Evolutionary conservation across 2,113 vertebrate genomes (phyloP).

Genomic region (Ariopsis seemanni): DNA sequence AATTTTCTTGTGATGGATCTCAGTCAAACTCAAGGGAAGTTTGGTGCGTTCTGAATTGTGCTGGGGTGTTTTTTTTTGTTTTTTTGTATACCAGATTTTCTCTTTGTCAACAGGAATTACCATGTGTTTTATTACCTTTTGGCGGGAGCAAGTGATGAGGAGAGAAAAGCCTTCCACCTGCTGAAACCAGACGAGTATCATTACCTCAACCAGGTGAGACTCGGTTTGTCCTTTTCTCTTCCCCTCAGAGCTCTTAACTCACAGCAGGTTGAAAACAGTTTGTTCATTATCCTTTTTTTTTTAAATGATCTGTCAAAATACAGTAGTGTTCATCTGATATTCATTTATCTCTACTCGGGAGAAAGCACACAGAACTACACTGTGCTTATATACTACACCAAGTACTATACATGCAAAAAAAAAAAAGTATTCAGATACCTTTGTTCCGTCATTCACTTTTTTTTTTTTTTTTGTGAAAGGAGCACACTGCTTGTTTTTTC

Average conservation of each 20-base stretch:
- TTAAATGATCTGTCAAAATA: background rate
- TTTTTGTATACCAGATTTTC: background rate
- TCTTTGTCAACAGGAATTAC: constrained; percentile 83
- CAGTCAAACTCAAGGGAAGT: background rate
- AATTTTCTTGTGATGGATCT: background rate
- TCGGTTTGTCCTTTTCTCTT: background rate
- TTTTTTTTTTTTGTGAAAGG: constrained; percentile 26
- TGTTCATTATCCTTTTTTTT: background rate
- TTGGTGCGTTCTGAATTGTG: background rate
- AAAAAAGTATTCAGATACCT: background rate
- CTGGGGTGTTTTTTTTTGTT: background rate
- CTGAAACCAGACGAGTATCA: constrained; percentile 92
- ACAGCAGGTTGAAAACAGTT: background rate
- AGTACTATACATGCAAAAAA: background rate
- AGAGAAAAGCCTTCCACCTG: constrained; percentile 88
- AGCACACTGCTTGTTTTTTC: constrained; percentile 38
- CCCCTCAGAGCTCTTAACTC: background rate
- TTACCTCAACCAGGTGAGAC: constrained; percentile 92
- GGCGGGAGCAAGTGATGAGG: constrained; percentile 91
- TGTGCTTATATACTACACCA: background rate
- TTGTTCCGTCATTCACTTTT: constrained; percentile 42
- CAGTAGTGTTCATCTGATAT: background rate
- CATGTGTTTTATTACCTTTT: constrained; percentile 98
- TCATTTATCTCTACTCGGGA: background rate
- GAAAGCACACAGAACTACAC: background rate